Percentiles rank a stretch among this genome's conserved stretches.
Evolutionary conservation across 2,113 vertebrate species (phyloP).

Genomic region (Neotragus moschatus): DNA sequence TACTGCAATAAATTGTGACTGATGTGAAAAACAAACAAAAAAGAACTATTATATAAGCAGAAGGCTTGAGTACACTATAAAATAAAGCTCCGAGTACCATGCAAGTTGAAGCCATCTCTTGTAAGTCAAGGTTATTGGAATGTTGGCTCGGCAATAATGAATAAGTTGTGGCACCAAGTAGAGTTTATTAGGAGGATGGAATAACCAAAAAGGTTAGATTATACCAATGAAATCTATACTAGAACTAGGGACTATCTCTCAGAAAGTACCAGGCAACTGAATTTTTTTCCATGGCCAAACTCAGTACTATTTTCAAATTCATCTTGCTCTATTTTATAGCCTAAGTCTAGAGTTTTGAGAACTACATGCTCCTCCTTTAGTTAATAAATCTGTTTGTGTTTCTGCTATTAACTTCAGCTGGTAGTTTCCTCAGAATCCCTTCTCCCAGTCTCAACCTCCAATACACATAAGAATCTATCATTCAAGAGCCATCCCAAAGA

Average conservation of each 20-base stretch:
- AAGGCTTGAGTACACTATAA: neutral
- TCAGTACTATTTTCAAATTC: neutral
- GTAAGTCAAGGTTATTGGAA: neutral
- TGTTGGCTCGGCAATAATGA: neutral
- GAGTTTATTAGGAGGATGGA: neutral
- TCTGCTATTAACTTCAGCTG: neutral
- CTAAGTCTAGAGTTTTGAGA: neutral
- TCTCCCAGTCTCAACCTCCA: neutral
- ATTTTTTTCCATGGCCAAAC: neutral
- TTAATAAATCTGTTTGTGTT: neutral
- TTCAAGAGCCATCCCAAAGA: neutral
- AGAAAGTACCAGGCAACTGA: neutral
- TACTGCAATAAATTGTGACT: neutral
- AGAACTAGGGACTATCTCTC: too few relatives aligned
- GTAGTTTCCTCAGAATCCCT: too few relatives aligned
- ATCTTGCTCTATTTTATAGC: neutral
- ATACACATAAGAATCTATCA: neutral
- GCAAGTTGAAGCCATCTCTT: neutral
- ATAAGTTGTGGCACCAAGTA: neutral
- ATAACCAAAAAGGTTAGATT: neutral
- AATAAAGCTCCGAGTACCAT: neutral
- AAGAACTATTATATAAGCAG: neutral
- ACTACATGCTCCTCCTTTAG: neutral
- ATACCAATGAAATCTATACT: neutral
- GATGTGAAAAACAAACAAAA: constrained; percentile 45